Evolutionary conservation across 2,888 invertebrate genomes (phyloP), one percentile per base, ranked within the genome.

Genomic region (Oxyteleia sp.): DNA sequence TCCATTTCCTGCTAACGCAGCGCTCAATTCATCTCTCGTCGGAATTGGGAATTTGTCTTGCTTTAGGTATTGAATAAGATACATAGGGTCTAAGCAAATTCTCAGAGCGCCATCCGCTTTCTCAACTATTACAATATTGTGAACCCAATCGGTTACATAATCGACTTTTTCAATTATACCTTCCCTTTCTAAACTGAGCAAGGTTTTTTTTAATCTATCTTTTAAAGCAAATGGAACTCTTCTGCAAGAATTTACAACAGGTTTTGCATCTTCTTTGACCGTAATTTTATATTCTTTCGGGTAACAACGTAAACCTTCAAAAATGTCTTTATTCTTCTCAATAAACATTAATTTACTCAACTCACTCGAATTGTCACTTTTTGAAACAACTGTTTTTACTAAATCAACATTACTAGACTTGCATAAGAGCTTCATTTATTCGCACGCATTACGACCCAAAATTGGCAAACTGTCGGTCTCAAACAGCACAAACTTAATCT

Each of bases 61-160:
- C 7, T 57, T 64, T 29, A 69, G 41, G 59, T 16, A 32, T 0
- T 47, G 5, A 63, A 72, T 79, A 1, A 64, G n/a, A 47, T 64
- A 23, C 5, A 5, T 2, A 11, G 64, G 75, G 57, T 75, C 55
- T 13, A 84, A 16, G 16, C 80, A 81, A 0, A 84, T 66, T 55
- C 76, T 72, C 4, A 84, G n/a, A 10, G 64, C 16, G 49, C 45
- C 35, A 20, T 74, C 43, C 15, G 55, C 32, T 55, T 68, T 84
- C 20, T 75, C 71, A 10, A 80, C 66, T 1, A 80, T 66, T 0
- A 75, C 64, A 18, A 80, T 55, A 49, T 59, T 75, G 29, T 66
- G 8, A 1, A 84, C 79, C 75, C 83, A 84, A 10, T 71, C 71
- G 0, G 80, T 80, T 0, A 49, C 13, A 47, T 55, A 55, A 29